phyloP scores from a whole-genome alignment of 2,797 vertebrate genomes.

The Lerista edwardsae region DNA sequence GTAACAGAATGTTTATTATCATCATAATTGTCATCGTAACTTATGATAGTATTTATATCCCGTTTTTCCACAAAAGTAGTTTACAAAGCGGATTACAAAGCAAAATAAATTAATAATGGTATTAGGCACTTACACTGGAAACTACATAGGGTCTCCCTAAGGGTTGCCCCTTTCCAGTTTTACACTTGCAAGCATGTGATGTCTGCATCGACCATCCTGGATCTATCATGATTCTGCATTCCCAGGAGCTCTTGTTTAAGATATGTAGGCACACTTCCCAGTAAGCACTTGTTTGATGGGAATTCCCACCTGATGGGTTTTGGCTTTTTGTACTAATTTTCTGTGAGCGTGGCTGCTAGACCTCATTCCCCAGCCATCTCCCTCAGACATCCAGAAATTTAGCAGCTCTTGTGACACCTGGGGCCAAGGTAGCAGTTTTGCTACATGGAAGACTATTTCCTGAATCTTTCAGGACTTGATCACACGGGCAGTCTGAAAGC shows the following conservation, averaged over 20 bases:
- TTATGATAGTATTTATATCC: too few species aligned
- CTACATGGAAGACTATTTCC: too few species aligned
- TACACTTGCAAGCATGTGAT: background rate
- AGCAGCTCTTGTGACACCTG: background rate
- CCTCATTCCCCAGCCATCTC: background rate
- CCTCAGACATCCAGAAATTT: background rate
- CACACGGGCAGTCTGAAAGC: too few species aligned
- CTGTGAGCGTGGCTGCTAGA: background rate
- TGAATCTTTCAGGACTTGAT: too few species aligned
- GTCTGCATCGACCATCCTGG: too few species aligned
- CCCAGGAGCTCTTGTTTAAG: background rate
- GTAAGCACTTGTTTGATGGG: too few species aligned
- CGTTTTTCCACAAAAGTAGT: too few species aligned
- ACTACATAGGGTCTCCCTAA: background rate
- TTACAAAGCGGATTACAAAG: too few species aligned
- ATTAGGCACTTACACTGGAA: background rate
- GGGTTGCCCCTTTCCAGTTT: background rate
- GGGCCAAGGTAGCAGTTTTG: background rate
- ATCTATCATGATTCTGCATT: background rate
- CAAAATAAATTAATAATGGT: too few species aligned
- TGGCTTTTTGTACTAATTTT: background rate
- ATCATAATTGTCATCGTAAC: too few species aligned
- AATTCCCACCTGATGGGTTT: too few species aligned
- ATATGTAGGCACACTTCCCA: background rate
- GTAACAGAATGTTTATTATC: background rate